These are phyloP conservation scores for Agrotis clavis DNA, from an alignment of 2,888 invertebrate species.

Conservation along the genomic window DNA sequence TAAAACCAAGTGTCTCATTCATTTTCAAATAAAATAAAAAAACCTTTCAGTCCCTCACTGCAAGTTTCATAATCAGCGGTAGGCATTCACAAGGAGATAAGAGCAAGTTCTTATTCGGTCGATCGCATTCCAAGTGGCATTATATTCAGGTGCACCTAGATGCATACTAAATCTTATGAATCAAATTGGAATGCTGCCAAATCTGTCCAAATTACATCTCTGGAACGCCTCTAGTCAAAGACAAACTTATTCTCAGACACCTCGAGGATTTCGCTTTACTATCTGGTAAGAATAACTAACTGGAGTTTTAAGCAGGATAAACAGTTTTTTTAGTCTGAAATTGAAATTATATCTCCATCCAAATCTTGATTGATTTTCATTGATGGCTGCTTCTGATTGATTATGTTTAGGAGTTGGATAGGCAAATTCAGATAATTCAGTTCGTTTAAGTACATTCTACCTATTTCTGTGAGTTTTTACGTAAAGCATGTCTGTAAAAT, in stretches of 20 bases:
- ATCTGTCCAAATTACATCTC: constrained; percentile 55
- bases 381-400: too few relatives aligned
- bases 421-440: too few relatives aligned
- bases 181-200: constrained; percentile 53
- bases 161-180: constrained; percentile 56
- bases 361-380: too few relatives aligned
- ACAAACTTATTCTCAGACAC: constrained; percentile 49
- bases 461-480: too few relatives aligned
- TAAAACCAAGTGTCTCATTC: too few relatives aligned
- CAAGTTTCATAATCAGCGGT: constrained; percentile 28
- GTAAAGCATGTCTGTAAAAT: constrained; percentile 11
- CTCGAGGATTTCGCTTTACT: constrained; percentile 36
- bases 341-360: too few relatives aligned
- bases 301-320: not conserved
- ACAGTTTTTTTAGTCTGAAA: not conserved
- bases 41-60: not conserved
- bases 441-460: too few relatives aligned
- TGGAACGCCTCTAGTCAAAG: constrained; percentile 49
- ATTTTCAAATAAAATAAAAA: not conserved
- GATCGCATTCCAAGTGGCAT: constrained; percentile 50
- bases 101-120: constrained; percentile 42
- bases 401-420: too few relatives aligned
- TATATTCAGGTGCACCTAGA: constrained; percentile 52
- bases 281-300: constrained; percentile 16
- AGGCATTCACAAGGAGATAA: not conserved